Evolutionary conservation across 2,888 invertebrate species (phyloP).

Genomic region (Drosophila robusta): DNA sequence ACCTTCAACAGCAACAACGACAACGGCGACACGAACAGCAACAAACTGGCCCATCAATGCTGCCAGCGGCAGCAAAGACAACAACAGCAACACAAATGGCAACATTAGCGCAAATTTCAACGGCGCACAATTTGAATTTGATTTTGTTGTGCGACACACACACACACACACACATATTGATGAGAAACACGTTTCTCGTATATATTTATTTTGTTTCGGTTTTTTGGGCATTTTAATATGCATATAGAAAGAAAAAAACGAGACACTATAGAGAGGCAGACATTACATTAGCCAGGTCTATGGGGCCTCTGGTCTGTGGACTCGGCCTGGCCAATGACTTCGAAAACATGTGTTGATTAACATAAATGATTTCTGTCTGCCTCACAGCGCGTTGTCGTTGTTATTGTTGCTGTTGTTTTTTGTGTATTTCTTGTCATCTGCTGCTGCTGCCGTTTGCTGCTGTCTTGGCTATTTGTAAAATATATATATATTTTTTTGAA

Average conservation of each 20-base stretch:
- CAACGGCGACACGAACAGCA: constrained; percentile 47
- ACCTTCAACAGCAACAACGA: constrained; percentile 52
- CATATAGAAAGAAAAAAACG: constrained; percentile 39
- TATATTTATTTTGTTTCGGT: constrained; percentile 74
- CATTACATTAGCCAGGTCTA: constrained; percentile 58
- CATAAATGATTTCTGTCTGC: constrained; percentile 75
- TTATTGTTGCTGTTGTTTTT: constrained; percentile 24
- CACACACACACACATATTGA: constrained; percentile 27
- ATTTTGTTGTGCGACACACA: constrained; percentile 67
- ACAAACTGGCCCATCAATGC: constrained; percentile 71
- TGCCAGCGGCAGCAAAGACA: constrained; percentile 40
- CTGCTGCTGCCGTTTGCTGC: constrained; percentile 16
- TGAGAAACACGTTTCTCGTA: constrained; percentile 70
- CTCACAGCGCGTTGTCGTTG: constrained; percentile 52
- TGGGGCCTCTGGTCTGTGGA: constrained; percentile 34
- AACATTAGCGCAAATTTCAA: constrained; percentile 80
- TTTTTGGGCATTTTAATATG: constrained; percentile 68
- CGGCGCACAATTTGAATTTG: constrained; percentile 77
- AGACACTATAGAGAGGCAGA: constrained; percentile 42
- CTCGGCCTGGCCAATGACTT: constrained; percentile 71
- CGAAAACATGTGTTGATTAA: constrained; percentile 78
- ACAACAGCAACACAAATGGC: constrained; percentile 67
- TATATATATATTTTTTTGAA: constrained; percentile 53
- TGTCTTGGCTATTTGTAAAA: constrained; percentile 53
- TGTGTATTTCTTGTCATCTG: constrained; percentile 40